Evolutionary conservation across 2,113 vertebrate species (phyloP), one percentile per base, ranked within the genome.

Genomic region (Poeciliopsis retropinna): DNA sequence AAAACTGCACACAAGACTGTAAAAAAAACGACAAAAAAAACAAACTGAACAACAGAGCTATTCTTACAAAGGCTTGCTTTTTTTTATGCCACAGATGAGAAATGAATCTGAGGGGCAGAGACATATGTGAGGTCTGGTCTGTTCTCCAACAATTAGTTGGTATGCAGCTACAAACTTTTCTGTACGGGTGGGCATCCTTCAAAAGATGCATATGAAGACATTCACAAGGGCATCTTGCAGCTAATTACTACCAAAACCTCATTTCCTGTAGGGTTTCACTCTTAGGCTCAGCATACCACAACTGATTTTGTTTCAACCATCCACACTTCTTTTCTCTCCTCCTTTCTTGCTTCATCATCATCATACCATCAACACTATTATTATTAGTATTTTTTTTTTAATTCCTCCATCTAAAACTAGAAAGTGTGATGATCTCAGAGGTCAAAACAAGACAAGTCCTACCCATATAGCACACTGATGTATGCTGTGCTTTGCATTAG

Each of bases 121-220:
- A 82, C 81, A 88, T 88, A 79, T 88, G 86, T 68, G 68, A 28
- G 71, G 78, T 70, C 77, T 86, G 78, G 15, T 29, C 29, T 76
- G 67, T 71, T 34, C 54, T 44, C 15, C 0, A 47, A 47, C 19
- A 70, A 47, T 76, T 72, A 67, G 75, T 71, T 71, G 78, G 63
- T 68, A 29, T 76, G 67, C 57, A 72, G 73, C 83, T 84, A 76
- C 72, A 60, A 73, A 85, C 61, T 82, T 72, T 32, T 34, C 63
- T 78, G 41, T 30, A 15, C 34, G 13, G 25, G 67, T 60, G 65
- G 65, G 72, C 65, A 73, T 73, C 78, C 63, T 77, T 76, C 54
- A 80, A 31, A 67, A 80, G 72, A 15, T 57, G 70, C 74, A 78
- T 32, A 57, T 28, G 78, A 70, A 75, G 57, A 72, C 80, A 83